phyloP scores from a whole-genome alignment of 2,113 vertebrate genomes.

The Plectropomus leopardus region DNA sequence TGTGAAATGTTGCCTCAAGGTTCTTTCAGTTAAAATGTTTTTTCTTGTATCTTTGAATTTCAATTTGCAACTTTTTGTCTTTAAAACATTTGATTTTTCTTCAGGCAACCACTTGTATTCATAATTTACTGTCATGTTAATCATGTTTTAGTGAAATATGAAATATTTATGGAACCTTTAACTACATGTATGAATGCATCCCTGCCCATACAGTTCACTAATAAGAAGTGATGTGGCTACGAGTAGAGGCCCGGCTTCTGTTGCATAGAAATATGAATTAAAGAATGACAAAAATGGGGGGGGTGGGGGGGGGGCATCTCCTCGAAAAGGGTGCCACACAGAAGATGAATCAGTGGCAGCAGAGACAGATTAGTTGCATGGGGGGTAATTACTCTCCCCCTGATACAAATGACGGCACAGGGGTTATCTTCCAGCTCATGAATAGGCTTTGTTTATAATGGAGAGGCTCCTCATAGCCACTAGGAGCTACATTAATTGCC shows the following conservation, averaged over 20 bases:
- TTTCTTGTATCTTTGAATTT: not conserved
- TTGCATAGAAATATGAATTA: constrained; percentile 28
- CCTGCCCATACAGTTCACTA: not conserved
- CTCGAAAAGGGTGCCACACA: constrained; percentile 63
- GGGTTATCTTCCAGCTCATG: constrained; percentile 66
- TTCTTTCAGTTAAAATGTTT: not conserved
- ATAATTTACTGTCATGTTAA: not conserved
- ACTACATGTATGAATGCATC: not conserved
- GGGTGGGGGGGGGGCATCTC: constrained; percentile 31
- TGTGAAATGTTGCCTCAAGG: not conserved
- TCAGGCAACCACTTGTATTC: not conserved
- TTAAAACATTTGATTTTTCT: not conserved
- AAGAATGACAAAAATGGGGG: constrained; percentile 31
- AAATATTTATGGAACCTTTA: not conserved
- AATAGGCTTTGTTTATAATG: constrained; percentile 75
- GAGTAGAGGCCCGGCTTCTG: constrained; percentile 5
- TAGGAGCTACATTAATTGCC: constrained; percentile 58
- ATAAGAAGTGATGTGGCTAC: not conserved
- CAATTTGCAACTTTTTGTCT: not conserved
- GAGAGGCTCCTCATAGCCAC: constrained; percentile 55
- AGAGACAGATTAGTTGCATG: constrained; percentile 72
- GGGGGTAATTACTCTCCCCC: constrained; percentile 75
- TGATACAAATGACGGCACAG: constrained; percentile 70
- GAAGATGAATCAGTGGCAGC: constrained; percentile 70
- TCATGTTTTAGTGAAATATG: not conserved